These are phyloP conservation scores for Alitta virens DNA, from an alignment of 2,888 invertebrate genomes.

Conservation along the genomic window DNA sequence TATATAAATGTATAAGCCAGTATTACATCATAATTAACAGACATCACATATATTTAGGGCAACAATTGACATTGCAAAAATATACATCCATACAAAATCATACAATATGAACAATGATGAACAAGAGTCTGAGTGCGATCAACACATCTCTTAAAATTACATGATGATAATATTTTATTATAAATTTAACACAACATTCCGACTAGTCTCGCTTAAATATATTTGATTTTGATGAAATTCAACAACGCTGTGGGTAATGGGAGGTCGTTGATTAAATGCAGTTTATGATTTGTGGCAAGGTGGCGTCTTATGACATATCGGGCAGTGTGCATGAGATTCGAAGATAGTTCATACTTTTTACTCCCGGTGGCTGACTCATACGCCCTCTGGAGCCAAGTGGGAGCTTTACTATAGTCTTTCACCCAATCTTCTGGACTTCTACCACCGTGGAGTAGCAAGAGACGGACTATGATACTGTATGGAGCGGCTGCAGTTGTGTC, in stretches of 20 bases:
- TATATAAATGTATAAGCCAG: too few relatives aligned
- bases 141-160: too few relatives aligned
- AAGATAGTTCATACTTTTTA: neutral
- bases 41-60: too few relatives aligned
- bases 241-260: slow-evolving; percentile 3
- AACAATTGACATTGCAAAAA: too few relatives aligned
- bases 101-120: too few relatives aligned
- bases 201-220: too few relatives aligned
- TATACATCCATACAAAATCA: too few relatives aligned
- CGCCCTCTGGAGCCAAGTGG: slow-evolving; percentile 7
- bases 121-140: too few relatives aligned
- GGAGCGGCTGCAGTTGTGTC: too few relatives aligned
- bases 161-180: too few relatives aligned
- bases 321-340: neutral
- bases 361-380: neutral
- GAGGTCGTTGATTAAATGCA: slow-evolving; percentile 1
- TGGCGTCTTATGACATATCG: slow-evolving; percentile 2
- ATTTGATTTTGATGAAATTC: neutral
- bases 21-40: too few relatives aligned
- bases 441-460: slow-evolving; percentile 8
- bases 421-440: neutral
- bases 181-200: too few relatives aligned
- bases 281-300: neutral
- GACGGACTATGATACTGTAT: neutral
- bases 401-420: slow-evolving; percentile 9